phyloP scores from a whole-genome alignment of 2,888 invertebrate genomes.

The Nomada ruficornis region DNA sequence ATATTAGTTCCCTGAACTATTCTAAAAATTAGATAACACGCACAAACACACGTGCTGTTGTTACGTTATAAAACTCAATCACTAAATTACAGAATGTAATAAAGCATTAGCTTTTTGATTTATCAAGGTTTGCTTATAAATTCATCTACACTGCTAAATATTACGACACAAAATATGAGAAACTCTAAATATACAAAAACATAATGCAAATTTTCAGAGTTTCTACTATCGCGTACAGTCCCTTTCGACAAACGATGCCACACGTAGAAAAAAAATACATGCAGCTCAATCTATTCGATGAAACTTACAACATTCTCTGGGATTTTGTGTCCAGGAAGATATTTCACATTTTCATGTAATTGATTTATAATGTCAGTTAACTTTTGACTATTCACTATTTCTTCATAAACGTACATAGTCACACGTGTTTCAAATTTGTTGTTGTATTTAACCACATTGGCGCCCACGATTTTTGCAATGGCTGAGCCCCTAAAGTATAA shows the following conservation, averaged over 20 bases:
- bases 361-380: constrained; percentile 99
- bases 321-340: constrained; percentile 97
- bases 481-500: constrained; percentile 93
- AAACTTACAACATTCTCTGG: constrained; percentile 97
- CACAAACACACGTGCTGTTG: neutral
- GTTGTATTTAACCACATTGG: constrained; percentile 90
- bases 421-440: constrained; percentile 94
- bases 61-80: neutral
- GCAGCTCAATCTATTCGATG: neutral
- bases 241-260: neutral
- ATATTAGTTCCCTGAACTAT: neutral
- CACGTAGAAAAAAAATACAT: neutral
- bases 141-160: neutral
- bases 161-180: neutral
- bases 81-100: neutral
- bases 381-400: constrained; percentile 96
- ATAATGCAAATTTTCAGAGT: neutral
- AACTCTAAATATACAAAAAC: neutral
- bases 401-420: constrained; percentile 99
- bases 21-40: neutral
- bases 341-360: constrained; percentile 99
- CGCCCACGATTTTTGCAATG: constrained; percentile 99
- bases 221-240: neutral
- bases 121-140: neutral
- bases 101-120: neutral